phyloP scores from a whole-genome alignment of 1,140 invertebrate genomes.

The Nasonia giraulti region DNA sequence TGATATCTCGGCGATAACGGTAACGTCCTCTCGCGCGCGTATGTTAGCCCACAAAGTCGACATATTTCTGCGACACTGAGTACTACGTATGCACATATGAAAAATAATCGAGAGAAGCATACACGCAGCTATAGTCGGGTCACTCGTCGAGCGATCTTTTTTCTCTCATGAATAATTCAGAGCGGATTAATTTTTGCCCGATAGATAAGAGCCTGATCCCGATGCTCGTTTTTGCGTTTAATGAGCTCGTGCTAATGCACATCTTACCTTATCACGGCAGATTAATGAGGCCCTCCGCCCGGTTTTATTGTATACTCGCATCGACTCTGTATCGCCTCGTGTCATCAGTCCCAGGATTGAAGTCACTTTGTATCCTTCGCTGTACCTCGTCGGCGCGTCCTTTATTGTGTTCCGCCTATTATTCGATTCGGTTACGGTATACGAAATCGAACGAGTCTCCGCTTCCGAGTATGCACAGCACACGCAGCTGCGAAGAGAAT shows the following conservation, averaged over 20 bases:
- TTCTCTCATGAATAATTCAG: constrained; percentile 25
- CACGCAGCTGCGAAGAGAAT: neutral
- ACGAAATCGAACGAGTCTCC: no score
- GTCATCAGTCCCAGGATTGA: neutral
- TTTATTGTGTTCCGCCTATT: no score
- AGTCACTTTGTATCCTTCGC: constrained; percentile 1
- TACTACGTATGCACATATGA: no score
- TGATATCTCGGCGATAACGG: no score
- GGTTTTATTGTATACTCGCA: neutral
- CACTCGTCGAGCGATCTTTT: neutral
- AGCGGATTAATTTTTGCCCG: constrained; percentile 15
- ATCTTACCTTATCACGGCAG: constrained; percentile 12
- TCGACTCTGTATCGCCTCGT: no score
- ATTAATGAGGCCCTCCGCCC: constrained; percentile 22
- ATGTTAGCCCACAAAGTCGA: no score
- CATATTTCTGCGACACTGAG: no score
- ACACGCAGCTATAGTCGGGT: neutral
- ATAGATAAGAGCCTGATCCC: neutral
- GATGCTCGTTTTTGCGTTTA: constrained; percentile 4
- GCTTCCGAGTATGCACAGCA: no score
- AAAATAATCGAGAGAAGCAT: neutral
- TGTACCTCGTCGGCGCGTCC: no score
- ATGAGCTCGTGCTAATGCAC: neutral
- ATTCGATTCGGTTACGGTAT: no score
- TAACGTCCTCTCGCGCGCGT: no score